phyloP scores from a whole-genome alignment of 2,797 vertebrate genomes.

The Miopithecus talapoin region DNA sequence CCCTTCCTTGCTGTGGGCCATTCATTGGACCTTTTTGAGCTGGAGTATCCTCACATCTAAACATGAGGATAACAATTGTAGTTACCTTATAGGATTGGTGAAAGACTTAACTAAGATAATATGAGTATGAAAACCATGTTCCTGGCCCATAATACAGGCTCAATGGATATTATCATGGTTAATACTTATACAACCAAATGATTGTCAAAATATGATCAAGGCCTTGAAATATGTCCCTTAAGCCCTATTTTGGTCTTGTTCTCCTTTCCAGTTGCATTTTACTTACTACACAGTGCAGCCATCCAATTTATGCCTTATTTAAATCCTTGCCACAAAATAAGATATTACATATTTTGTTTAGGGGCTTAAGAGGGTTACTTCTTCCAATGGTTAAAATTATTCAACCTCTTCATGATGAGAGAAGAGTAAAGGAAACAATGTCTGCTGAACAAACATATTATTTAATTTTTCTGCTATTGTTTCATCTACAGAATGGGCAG shows the following conservation, averaged over 20 bases:
- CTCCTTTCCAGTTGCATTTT: slow-evolving; percentile 8
- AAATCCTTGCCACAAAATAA: neutral
- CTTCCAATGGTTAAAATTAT: slow-evolving; percentile 3
- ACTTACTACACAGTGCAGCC: neutral
- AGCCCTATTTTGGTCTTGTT: neutral
- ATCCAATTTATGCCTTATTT: neutral
- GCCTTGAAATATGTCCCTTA: neutral
- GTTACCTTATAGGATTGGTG: neutral
- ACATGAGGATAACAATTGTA: neutral
- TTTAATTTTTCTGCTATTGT: neutral
- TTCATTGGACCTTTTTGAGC: neutral
- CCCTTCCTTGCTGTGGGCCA: neutral
- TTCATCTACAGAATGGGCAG: neutral
- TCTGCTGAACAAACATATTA: neutral
- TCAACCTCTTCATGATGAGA: neutral
- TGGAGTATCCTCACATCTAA: neutral
- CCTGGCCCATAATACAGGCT: neutral
- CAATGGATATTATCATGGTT: neutral
- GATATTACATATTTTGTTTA: neutral
- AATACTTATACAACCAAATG: neutral
- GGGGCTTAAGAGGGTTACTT: neutral
- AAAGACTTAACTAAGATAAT: neutral
- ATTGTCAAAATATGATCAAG: neutral
- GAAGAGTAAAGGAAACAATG: neutral
- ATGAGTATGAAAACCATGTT: neutral